Conservation (phyloP, 2,888 invertebrate genomes). For the Drosophila kanekoi region DNA sequence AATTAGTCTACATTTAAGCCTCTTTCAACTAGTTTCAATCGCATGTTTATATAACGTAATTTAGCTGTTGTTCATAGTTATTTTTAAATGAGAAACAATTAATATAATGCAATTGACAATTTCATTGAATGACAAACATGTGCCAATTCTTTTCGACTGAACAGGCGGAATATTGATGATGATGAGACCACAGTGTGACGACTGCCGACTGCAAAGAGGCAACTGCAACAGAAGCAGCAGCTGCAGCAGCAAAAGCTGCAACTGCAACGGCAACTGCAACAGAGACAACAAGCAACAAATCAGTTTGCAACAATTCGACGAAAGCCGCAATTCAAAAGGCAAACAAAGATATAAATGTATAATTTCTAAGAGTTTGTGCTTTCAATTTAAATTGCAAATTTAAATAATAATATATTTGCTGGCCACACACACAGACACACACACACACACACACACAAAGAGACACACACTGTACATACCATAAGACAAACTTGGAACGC, state of each 20-base stretch:
- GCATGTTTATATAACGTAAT: constrained; percentile 9
- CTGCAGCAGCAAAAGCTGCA: constrained; percentile 22
- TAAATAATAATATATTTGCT: constrained; percentile 12
- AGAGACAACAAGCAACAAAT: constrained; percentile 39
- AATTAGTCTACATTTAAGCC: neutral
- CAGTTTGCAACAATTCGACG: constrained; percentile 78
- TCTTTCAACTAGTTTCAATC: neutral
- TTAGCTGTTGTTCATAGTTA: constrained; percentile 6
- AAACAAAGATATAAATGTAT: constrained; percentile 39
- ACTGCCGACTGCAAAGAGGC: constrained; percentile 55
- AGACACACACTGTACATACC: constrained; percentile 50
- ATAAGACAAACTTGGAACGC: constrained; percentile 19
- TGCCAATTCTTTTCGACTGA: constrained; percentile 32
- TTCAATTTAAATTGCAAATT: constrained; percentile 16
- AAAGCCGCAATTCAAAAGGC: constrained; percentile 67
- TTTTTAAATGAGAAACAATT: too few species aligned
- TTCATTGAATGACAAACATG: constrained; percentile 10
- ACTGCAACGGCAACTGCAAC: constrained; percentile 33
- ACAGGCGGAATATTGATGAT: constrained; percentile 85
- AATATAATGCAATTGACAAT: constrained; percentile 6
- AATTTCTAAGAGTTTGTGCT: constrained; percentile 4
- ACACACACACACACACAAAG: constrained; percentile 9
- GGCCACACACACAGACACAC: constrained; percentile 21
- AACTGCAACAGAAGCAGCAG: constrained; percentile 38
- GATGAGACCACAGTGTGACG: constrained; percentile 85